A percentile compares a stretch with the other conserved stretches of the same genome.
Evolutionary conservation across 2,113 vertebrate species (phyloP).

Genomic region (Paralichthys olivaceus): DNA sequence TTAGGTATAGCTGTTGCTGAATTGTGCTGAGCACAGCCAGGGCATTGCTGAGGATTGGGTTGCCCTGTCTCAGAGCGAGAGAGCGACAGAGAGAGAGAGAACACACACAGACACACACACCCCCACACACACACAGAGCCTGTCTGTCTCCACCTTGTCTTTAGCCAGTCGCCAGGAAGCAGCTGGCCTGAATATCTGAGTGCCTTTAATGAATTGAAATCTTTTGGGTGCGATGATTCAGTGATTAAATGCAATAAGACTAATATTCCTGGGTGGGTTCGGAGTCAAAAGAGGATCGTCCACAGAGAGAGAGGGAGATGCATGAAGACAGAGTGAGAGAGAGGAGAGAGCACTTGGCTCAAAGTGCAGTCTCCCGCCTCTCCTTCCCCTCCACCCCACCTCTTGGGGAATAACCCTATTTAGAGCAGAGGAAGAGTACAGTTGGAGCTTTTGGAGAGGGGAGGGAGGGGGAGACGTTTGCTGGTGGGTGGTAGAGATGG

Average conservation of each 20-base stretch:
- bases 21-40: constrained; percentile 79
- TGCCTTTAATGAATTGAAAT: constrained; percentile 89
- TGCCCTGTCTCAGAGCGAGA: constrained; percentile 71
- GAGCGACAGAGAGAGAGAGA: constrained; percentile 41
- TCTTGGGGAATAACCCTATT: constrained; percentile 57
- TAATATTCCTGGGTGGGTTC: constrained; percentile 89
- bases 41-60: constrained; percentile 81
- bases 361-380: constrained; percentile 38
- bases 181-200: constrained; percentile 93
- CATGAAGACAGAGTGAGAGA: constrained; percentile 44
- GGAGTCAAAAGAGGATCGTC: constrained; percentile 77
- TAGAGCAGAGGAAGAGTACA: constrained; percentile 56
- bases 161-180: constrained; percentile 88
- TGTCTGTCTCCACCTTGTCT: constrained; percentile 88
- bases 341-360: constrained; percentile 41
- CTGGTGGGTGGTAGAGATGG: constrained; percentile 24
- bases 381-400: constrained; percentile 6
- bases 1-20: constrained; percentile 78
- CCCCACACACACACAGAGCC: constrained; percentile 54
- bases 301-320: constrained; percentile 49
- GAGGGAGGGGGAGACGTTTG: constrained; percentile 35
- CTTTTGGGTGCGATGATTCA: constrained; percentile 82
- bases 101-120: constrained; percentile 47
- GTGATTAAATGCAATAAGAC: constrained; percentile 91
- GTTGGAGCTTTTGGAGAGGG: constrained; percentile 30